Evolutionary conservation across 2,888 invertebrate species (phyloP).

Genomic region (Cheilosia impressa): DNA sequence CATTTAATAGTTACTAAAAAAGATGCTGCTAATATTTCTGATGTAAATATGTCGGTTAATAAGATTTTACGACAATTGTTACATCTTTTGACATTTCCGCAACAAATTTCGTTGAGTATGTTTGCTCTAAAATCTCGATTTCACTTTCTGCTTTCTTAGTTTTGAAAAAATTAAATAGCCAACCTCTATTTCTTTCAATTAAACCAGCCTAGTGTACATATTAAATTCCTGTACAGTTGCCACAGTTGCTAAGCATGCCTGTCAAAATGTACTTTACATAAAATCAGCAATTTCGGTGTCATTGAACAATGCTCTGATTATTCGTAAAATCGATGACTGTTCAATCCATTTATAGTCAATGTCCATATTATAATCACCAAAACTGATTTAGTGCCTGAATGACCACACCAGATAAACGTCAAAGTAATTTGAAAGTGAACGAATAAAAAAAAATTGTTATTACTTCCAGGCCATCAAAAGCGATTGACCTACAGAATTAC

Average conservation of each 20-base stretch:
- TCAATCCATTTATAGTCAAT: background rate
- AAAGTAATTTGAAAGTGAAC: conserved; percentile 8
- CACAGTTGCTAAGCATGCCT: background rate
- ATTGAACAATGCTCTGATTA: background rate
- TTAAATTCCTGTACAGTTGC: too few species aligned
- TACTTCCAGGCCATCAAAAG: conserved; percentile 1
- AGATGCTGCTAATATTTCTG: too few species aligned
- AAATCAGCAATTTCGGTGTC: background rate
- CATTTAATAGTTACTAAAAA: too few species aligned
- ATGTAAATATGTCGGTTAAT: too few species aligned
- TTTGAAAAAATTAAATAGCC: too few species aligned
- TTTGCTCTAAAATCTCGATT: too few species aligned
- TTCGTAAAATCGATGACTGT: conserved; percentile 13
- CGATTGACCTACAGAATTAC: conserved; percentile 11
- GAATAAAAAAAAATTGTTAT: background rate
- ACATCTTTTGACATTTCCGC: too few species aligned
- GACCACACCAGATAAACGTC: conserved; percentile 1
- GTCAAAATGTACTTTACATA: background rate
- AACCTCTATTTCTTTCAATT: too few species aligned
- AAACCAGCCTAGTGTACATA: too few species aligned
- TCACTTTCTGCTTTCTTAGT: too few species aligned
- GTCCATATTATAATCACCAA: background rate
- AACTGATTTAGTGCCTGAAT: conserved; percentile 18
- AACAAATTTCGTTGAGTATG: too few species aligned
- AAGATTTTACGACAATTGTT: too few species aligned